These are phyloP conservation scores for Drymonia ruficornis DNA, from an alignment of 2,888 invertebrate species.

Conservation along the genomic window DNA sequence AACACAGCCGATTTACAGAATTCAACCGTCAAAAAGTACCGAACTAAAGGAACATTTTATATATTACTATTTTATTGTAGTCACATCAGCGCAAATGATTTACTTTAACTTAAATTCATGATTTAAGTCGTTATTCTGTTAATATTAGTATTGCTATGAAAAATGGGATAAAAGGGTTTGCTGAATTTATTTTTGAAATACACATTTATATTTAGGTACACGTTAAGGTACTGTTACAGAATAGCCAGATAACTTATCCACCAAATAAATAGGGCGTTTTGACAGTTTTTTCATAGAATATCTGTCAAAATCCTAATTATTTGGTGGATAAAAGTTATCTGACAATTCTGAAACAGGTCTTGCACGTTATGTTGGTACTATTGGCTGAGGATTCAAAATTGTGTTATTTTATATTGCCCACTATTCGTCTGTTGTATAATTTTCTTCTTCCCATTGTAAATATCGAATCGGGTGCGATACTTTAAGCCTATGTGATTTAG, in stretches of 20 bases:
- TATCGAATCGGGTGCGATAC: constrained; percentile 41
- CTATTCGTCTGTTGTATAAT: constrained; percentile 16
- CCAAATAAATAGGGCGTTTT: too few species aligned
- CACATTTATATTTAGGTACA: constrained; percentile 1
- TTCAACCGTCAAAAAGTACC: neutral
- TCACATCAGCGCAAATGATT: neutral
- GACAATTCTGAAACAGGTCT: too few species aligned
- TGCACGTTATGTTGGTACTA: constrained; percentile 6
- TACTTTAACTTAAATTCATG: neutral
- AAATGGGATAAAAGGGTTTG: neutral
- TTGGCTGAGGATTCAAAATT: constrained; percentile 26
- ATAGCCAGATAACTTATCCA: too few species aligned
- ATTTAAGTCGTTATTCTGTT: neutral
- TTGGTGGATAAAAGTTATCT: too few species aligned
- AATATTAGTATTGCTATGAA: too few species aligned
- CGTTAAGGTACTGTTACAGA: too few species aligned
- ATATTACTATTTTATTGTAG: neutral
- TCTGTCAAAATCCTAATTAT: too few species aligned
- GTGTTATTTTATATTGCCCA: constrained; percentile 15
- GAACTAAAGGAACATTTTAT: neutral
- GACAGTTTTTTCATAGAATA: too few species aligned
- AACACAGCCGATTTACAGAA: neutral
- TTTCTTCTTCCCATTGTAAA: constrained; percentile 26
- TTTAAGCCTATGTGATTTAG: constrained; percentile 62
- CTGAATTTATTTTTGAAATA: too few species aligned